Evolutionary conservation across 2,113 vertebrate genomes (phyloP).

Genomic region (Numida meleagris): DNA sequence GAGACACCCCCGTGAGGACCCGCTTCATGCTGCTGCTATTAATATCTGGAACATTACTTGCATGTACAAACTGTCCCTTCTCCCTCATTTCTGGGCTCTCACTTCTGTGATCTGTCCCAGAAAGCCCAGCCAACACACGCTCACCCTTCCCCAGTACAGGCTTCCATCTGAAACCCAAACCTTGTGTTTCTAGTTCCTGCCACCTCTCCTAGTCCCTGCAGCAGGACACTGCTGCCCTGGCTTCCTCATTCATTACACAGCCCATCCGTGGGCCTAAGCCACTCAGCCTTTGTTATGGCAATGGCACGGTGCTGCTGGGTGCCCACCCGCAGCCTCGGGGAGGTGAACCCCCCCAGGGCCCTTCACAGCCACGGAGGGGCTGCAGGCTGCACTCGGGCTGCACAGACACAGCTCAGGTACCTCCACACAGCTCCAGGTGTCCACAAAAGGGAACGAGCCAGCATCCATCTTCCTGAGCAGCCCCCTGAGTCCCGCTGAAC

Average conservation of each 20-base stretch:
- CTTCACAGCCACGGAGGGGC: neutral
- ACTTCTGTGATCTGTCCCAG: neutral
- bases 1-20: neutral
- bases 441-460: neutral
- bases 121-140: conserved; percentile 47
- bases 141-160: neutral
- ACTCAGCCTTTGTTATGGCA: neutral
- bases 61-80: neutral
- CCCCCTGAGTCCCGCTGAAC: rapidly evolving
- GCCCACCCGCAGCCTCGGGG: neutral
- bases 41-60: conserved; percentile 21
- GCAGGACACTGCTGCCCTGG: neutral
- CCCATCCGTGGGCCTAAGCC: neutral
- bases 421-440: neutral
- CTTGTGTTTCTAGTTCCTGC: neutral
- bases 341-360: rapidly evolving
- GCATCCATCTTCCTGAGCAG: neutral
- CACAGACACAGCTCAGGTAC: neutral
- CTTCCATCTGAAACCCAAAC: neutral
- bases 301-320: neutral
- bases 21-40: conserved; percentile 12
- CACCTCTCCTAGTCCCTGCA: neutral
- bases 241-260: neutral
- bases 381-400: neutral
- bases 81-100: conserved; percentile 33